phyloP scores from a whole-genome alignment of 2,888 invertebrate genomes.

The Spilarctia lutea region DNA sequence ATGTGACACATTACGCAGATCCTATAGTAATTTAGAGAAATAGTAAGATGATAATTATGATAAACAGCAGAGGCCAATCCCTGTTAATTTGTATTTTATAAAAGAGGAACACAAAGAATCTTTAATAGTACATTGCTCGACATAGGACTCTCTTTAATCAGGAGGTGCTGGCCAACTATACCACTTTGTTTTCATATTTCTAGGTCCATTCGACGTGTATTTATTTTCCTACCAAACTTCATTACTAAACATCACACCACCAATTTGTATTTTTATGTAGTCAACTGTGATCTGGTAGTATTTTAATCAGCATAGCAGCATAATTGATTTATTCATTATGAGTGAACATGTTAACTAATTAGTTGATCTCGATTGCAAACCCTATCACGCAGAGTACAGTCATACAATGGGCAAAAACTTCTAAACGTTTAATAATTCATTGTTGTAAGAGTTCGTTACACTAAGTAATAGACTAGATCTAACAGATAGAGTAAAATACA shows the following conservation, averaged over 20 bases:
- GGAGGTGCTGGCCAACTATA: no score
- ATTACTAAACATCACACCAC: background rate
- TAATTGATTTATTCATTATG: slow-evolving; percentile 35
- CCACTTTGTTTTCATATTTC: background rate
- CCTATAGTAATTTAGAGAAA: background rate
- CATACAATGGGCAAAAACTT: slow-evolving; percentile 46
- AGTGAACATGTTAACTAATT: slow-evolving; percentile 45
- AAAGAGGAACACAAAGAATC: background rate
- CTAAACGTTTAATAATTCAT: slow-evolving; percentile 52
- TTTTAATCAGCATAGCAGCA: slow-evolving; percentile 42
- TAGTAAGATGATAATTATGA: no score
- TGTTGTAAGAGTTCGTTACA: slow-evolving; percentile 41
- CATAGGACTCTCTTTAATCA: no score
- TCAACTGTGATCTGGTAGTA: slow-evolving; percentile 15
- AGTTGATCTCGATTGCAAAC: slow-evolving; percentile 34
- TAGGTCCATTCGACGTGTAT: background rate
- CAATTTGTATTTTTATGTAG: background rate
- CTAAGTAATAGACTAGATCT: background rate
- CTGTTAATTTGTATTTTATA: background rate
- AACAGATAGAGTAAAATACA: background rate
- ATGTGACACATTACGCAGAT: background rate
- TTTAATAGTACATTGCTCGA: no score
- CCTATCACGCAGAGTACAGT: slow-evolving; percentile 18
- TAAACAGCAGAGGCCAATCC: background rate
- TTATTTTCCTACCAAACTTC: background rate